Evolutionary conservation across 2,888 invertebrate genomes (phyloP).

Genomic region (Eucera pruinosa): DNA sequence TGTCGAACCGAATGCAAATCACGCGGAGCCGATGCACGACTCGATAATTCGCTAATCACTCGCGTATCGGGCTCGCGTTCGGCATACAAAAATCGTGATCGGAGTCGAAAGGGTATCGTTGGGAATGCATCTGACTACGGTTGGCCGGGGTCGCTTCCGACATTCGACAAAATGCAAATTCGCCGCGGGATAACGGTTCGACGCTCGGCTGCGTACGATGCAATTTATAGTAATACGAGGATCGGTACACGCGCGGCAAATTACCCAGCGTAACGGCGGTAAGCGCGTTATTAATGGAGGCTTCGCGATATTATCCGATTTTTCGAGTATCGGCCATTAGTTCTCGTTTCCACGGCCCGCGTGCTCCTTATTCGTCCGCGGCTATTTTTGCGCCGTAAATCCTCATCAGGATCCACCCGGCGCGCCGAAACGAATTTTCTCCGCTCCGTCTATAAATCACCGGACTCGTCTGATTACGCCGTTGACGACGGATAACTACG

Average conservation of each 20-base stretch:
- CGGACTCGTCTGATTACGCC: slow-evolving; percentile 20
- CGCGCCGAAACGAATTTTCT: slow-evolving; percentile 30
- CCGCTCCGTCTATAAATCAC: slow-evolving; percentile 37
- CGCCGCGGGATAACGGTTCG: slow-evolving; percentile 4
- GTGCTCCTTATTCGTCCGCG: slow-evolving; percentile 6
- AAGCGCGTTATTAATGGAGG: slow-evolving; percentile 44
- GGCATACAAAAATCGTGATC: slow-evolving; percentile 24
- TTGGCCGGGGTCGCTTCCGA: neutral
- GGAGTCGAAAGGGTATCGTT: slow-evolving; percentile 5
- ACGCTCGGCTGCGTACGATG: slow-evolving; percentile 2
- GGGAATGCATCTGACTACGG: slow-evolving; percentile 12
- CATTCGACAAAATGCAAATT: slow-evolving; percentile 29
- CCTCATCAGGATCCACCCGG: slow-evolving; percentile 33
- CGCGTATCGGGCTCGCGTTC: slow-evolving; percentile 6
- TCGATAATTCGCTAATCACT: slow-evolving; percentile 38
- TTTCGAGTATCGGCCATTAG: slow-evolving; percentile 51
- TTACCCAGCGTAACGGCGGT: slow-evolving; percentile 38
- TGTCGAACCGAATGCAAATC: slow-evolving; percentile 11
- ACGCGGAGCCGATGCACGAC: slow-evolving; percentile 6
- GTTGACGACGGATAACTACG: slow-evolving; percentile 17
- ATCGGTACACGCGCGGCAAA: slow-evolving; percentile 33
- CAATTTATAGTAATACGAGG: slow-evolving; percentile 45
- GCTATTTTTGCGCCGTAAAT: slow-evolving; percentile 48
- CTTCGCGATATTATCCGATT: slow-evolving; percentile 40
- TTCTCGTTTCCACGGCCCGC: slow-evolving; percentile 35